Percentiles rank a stretch among this genome's conserved stretches.
phyloP scores from a whole-genome alignment of 2,888 invertebrate genomes.

The Hesperia comma region DNA sequence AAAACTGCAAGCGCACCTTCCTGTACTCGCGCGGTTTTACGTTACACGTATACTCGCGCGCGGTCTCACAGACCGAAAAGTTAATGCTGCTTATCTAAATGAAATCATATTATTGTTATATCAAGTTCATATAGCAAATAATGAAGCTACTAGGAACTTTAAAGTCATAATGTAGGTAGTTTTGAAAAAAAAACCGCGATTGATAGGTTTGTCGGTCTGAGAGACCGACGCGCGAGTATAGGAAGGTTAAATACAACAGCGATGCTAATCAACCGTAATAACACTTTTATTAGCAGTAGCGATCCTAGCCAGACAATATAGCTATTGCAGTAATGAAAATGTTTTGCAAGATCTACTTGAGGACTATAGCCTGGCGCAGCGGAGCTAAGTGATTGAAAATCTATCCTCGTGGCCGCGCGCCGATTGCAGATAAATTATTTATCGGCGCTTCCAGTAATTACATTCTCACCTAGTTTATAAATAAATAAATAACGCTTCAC shows the following conservation, averaged over 20 bases:
- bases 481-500: no score
- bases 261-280: background rate
- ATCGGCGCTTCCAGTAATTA: background rate
- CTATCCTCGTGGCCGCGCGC: slow-evolving; percentile 1
- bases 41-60: no score
- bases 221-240: background rate
- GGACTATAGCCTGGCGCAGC: slow-evolving; percentile 5
- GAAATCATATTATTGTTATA: no score
- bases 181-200: no score
- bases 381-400: slow-evolving; percentile 30
- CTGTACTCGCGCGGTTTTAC: no score
- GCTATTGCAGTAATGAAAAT: slow-evolving; percentile 1
- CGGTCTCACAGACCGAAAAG: no score
- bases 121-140: no score
- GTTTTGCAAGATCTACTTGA: background rate
- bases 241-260: background rate
- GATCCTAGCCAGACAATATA: background rate
- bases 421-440: background rate
- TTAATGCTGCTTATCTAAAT: no score
- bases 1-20: no score
- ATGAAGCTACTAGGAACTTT: no score
- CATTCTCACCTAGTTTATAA: background rate
- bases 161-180: no score
- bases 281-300: background rate
- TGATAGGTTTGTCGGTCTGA: no score